Conservation (phyloP, 2,113 vertebrate genomes). For the Speoplatyrhinus poulsoni region DNA sequence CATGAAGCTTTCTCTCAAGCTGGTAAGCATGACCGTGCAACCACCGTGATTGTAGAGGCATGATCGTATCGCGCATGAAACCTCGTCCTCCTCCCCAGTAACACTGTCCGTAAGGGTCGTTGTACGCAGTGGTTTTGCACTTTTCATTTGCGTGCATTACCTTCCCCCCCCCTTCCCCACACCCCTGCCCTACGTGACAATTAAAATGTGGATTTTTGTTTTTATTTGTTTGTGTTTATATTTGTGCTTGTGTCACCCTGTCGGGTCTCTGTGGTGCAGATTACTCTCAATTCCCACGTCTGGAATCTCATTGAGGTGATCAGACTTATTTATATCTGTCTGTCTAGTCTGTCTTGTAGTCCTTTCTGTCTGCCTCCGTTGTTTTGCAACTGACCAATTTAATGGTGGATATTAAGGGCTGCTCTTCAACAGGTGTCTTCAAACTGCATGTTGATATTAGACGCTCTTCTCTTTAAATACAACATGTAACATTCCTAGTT, state of each 20-base stretch:
- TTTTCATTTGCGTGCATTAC: conserved; percentile 3
- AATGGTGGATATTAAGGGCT: conserved; percentile 46
- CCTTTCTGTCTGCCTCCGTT: conserved; percentile 47
- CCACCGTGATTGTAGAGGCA: conserved; percentile 64
- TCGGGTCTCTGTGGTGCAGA: conserved; percentile 74
- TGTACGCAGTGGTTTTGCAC: conserved; percentile 39
- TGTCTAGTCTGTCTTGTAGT: conserved; percentile 43
- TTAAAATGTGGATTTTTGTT: conserved; percentile 56
- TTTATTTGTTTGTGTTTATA: conserved; percentile 37
- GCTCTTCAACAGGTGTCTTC: conserved; percentile 19
- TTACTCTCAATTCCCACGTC: conserved; percentile 85
- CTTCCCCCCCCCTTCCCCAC: no score
- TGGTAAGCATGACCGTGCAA: conserved; percentile 92
- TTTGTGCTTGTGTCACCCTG: conserved; percentile 22
- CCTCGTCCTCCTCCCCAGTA: conserved; percentile 69
- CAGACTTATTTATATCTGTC: conserved; percentile 63
- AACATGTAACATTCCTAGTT: background rate
- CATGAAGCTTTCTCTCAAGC: conserved; percentile 99
- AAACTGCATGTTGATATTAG: conserved; percentile 46
- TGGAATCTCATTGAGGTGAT: conserved; percentile 85
- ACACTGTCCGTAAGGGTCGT: conserved; percentile 55
- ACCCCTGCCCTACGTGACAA: conserved; percentile 23
- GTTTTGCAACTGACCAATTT: background rate
- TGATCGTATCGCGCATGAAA: conserved; percentile 75
- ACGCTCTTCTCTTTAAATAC: background rate